These are phyloP conservation scores for Synchiropus splendidus DNA, from an alignment of 2,113 vertebrate genomes.

Conservation along the genomic window DNA sequence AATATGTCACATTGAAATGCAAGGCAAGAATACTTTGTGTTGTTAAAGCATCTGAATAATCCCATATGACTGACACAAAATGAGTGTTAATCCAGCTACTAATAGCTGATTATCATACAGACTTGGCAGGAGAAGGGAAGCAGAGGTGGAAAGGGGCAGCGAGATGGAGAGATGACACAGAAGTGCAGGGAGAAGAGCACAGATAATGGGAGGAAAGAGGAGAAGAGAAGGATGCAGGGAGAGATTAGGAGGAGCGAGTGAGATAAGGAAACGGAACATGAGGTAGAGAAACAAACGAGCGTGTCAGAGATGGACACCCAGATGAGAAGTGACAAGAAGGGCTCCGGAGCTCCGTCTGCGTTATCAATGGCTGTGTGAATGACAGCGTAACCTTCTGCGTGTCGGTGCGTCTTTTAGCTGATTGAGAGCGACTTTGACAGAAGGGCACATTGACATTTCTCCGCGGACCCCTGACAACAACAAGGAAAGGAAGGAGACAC, in stretches of 20 bases:
- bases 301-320: slow-evolving; percentile 51
- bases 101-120: slow-evolving; percentile 42
- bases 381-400: slow-evolving; percentile 59
- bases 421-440: slow-evolving; percentile 63
- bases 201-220: slow-evolving; percentile 12
- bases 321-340: slow-evolving; percentile 60
- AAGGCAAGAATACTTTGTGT: too few species aligned
- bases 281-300: slow-evolving; percentile 48
- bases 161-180: slow-evolving; percentile 12
- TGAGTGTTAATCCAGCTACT: slow-evolving; percentile 32
- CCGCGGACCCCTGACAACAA: slow-evolving; percentile 52
- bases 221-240: slow-evolving; percentile 12
- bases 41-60: too few species aligned
- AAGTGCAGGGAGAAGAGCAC: slow-evolving; percentile 1
- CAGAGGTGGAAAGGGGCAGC: slow-evolving; percentile 9
- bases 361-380: slow-evolving; percentile 56
- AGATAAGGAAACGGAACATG: slow-evolving; percentile 46
- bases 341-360: slow-evolving; percentile 43
- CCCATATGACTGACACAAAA: too few species aligned
- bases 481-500: slow-evolving; percentile 48
- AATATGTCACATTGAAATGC: too few species aligned
- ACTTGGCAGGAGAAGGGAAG: slow-evolving; percentile 21
- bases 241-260: slow-evolving; percentile 42
- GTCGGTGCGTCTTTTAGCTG: slow-evolving; percentile 42
- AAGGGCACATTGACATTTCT: slow-evolving; percentile 64